Percentiles rank a stretch among this genome's conserved stretches.
Evolutionary conservation across 2,888 invertebrate genomes (phyloP).

Genomic region (Drosophila limbata): DNA sequence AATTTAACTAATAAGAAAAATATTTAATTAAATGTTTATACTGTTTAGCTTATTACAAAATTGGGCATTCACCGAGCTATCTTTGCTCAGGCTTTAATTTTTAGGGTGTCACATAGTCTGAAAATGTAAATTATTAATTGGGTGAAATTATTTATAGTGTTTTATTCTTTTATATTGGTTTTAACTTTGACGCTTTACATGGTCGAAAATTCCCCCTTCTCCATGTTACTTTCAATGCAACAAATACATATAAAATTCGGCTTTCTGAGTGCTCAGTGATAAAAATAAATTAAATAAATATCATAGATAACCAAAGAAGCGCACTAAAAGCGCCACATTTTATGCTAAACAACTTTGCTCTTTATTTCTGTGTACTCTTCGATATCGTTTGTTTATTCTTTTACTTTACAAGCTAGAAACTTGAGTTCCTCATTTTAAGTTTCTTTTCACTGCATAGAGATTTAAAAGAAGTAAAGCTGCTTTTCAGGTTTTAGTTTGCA

Average conservation of each 20-base stretch:
- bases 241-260: no score
- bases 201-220: no score
- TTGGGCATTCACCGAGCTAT: no score
- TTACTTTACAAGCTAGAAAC: conserved; percentile 48
- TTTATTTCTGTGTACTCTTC: not conserved
- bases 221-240: no score
- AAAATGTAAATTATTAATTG: no score
- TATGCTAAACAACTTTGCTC: not conserved
- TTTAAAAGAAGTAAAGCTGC: conserved; percentile 63
- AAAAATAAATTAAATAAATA: no score
- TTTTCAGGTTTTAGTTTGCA: conserved; percentile 35
- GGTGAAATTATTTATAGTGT: not conserved
- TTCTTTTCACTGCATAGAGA: conserved; percentile 57
- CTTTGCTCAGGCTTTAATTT: no score
- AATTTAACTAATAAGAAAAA: not conserved
- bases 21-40: not conserved
- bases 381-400: conserved; percentile 13
- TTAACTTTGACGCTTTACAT: no score
- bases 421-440: conserved; percentile 55
- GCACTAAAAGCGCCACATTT: not conserved
- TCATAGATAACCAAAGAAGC: not conserved
- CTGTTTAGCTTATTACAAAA: no score
- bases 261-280: no score
- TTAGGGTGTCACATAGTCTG: no score
- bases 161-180: no score